Percentiles rank a stretch among this genome's conserved stretches.
Conservation (phyloP, 92 coral and sea anemone species). For the Epizoanthus scotinus region DNA sequence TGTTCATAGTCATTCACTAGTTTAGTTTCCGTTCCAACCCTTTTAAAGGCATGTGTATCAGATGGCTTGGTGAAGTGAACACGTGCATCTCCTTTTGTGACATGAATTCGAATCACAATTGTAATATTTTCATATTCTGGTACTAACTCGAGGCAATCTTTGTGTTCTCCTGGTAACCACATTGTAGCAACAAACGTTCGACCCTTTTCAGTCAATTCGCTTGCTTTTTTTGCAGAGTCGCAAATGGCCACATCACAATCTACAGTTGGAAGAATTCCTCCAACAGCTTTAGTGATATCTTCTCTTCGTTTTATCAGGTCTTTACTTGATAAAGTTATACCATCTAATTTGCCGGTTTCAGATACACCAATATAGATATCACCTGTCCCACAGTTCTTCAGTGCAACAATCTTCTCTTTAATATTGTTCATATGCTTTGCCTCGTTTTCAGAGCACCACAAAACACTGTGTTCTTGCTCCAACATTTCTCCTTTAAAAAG, state of each 20-base stretch:
- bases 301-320: slow-evolving; percentile 59
- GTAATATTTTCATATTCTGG: slow-evolving; percentile 38
- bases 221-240: slow-evolving; percentile 46
- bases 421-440: slow-evolving; percentile 21
- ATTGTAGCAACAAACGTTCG: slow-evolving; percentile 67
- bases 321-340: slow-evolving; percentile 37
- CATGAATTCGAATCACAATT: slow-evolving; percentile 58
- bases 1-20: slow-evolving; percentile 60
- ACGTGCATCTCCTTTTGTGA: slow-evolving; percentile 60
- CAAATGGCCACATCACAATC: slow-evolving; percentile 54
- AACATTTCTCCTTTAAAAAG: slow-evolving; percentile 51
- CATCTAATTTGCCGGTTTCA: slow-evolving; percentile 48
- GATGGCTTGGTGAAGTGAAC: slow-evolving; percentile 55
- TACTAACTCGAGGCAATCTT: neutral
- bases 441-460: slow-evolving; percentile 49
- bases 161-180: slow-evolving; percentile 42
- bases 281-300: slow-evolving; percentile 45
- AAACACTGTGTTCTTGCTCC: slow-evolving; percentile 37
- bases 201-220: slow-evolving; percentile 38
- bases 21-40: slow-evolving; percentile 75
- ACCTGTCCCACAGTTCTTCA: slow-evolving; percentile 66
- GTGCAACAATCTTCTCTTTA: slow-evolving; percentile 61
- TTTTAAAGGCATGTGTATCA: slow-evolving; percentile 64
- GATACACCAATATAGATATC: slow-evolving; percentile 69
- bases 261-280: slow-evolving; percentile 61